These are phyloP conservation scores for Hippocampus kuda DNA, from an alignment of 2,797 vertebrate species.

Conservation along the genomic window DNA sequence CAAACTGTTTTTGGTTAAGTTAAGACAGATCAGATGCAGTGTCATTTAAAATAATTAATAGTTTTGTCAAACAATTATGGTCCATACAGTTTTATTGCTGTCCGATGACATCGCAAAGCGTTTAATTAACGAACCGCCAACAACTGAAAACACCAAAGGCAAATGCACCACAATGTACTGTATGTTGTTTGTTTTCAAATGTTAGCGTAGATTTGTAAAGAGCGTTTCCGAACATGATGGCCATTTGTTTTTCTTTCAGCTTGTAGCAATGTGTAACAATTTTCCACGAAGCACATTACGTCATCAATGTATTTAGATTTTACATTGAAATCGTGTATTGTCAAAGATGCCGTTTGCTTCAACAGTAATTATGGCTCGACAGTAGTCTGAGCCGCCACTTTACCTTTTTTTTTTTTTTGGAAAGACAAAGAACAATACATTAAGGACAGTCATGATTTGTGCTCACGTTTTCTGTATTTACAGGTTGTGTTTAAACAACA, in stretches of 20 bases:
- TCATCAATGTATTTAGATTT: background rate
- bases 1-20: background rate
- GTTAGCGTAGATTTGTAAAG: background rate
- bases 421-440: too few species aligned
- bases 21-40: slow-evolving; percentile 15
- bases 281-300: background rate
- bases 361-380: too few species aligned
- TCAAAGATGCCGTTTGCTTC: background rate
- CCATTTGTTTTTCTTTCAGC: background rate
- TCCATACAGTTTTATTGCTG: background rate
- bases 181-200: background rate
- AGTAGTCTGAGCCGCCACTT: too few species aligned
- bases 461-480: too few species aligned
- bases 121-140: background rate
- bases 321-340: background rate
- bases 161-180: background rate
- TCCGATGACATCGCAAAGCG: background rate
- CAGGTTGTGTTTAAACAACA: too few species aligned
- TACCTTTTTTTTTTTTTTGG: too few species aligned
- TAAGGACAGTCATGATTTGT: too few species aligned
- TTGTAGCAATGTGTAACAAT: background rate
- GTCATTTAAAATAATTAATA: background rate
- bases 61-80: background rate
- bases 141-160: background rate
- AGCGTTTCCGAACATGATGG: background rate